Evolutionary conservation across 2,797 vertebrate genomes (phyloP), one percentile per base, ranked within the genome.

Genomic region (Triplophysa bombifrons): DNA sequence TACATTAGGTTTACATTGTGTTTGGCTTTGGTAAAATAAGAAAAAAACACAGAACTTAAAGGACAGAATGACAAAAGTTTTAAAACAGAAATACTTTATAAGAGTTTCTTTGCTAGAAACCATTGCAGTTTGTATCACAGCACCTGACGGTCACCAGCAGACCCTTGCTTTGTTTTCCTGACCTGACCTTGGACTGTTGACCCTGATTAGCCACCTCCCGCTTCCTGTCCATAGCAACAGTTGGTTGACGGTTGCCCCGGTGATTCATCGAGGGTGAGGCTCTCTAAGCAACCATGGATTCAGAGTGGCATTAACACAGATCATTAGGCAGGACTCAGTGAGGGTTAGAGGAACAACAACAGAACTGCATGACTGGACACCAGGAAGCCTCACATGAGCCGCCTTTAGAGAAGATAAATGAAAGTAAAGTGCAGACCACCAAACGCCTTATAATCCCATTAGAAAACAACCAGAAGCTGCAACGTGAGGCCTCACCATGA

Each of bases 331-430:
- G 77, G 64, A 84, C 75, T 88, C 87, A 91, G 90, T 90, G 91
- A 88, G 92, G 92, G 90, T 94, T 91, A 93, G 88, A 89, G 91
- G 90, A 94, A 93, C 86, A 87, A 84, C 83, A 85, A 79, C 82
- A 85, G 87, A 84, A 30, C 53, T 68, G 74, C 65, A 68, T 76
- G 84, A 83, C 85, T 72, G 86, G 90, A 90, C 87, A 90, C 85
- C 76, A 66, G 84, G 70, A 80, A 71, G 74, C 66, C 44, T 27
- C 50, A 27, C 65, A 61, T 74, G 84, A 89, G 81, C 86, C 83
- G 84, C 87, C 87, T 82, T 92, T 86, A 85, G 74, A 74, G 69
- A 84, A 65, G 80, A 84, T 88, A 87, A 91, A 91, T 80, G 86
- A 89, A 88, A 68, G 65, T 86, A 91, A 88, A 90, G 80, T 80